A percentile compares a stretch with the other conserved stretches of the same genome.
Evolutionary conservation across 30 jellyfish, hydroid and myxozoan species (phyloP).

Genomic region (Aurelia sp.): DNA sequence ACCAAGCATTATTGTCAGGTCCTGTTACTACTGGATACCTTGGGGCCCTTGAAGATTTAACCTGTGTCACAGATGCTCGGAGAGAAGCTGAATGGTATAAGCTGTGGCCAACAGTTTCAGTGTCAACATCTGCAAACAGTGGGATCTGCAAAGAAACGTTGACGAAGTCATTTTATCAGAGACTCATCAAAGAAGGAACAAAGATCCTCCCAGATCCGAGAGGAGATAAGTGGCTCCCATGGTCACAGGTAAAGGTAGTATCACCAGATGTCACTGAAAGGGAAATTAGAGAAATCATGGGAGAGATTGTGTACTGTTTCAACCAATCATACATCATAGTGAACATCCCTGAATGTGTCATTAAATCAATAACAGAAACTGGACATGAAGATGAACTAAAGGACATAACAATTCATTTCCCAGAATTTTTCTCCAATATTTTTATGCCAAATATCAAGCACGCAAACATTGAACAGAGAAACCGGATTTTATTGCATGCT

Average conservation of each 20-base stretch:
- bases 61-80: not conserved
- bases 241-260: constrained; percentile 26
- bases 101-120: constrained; percentile 19
- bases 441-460: constrained; percentile 20
- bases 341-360: constrained; percentile 15
- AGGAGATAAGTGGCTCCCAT: constrained; percentile 10
- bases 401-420: not conserved
- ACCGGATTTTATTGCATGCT: not conserved
- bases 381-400: constrained; percentile 22
- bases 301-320: not conserved
- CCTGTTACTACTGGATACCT: constrained; percentile 33
- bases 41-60: constrained; percentile 16
- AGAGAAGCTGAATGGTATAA: constrained; percentile 30
- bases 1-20: constrained; percentile 20
- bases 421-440: constrained; percentile 14
- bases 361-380: constrained; percentile 2
- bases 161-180: constrained; percentile 1
- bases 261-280: not conserved
- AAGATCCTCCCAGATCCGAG: constrained; percentile 2
- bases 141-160: not conserved
- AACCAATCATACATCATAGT: not conserved
- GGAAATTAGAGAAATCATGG: not conserved
- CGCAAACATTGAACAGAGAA: not conserved
- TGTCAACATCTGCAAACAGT: not conserved
- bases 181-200: not conserved